Evolutionary conservation across 2,888 invertebrate species (phyloP), one percentile per base, ranked within the genome.

Genomic region (Xestoiulus laeticollis): DNA sequence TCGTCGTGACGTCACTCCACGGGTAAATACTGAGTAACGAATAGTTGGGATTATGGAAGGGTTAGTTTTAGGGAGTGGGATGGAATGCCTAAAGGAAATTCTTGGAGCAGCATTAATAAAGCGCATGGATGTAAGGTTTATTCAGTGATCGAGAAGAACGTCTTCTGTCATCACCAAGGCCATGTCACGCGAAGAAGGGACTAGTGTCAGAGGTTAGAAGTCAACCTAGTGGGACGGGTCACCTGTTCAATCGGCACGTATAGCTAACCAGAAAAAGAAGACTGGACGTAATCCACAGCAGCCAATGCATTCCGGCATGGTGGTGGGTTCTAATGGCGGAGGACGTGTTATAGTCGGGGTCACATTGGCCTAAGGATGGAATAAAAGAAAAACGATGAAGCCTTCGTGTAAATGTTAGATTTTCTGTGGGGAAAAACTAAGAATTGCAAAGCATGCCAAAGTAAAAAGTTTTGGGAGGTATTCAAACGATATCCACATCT

Each of bases 341-440:
- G 33, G 86, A 86, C 12, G 86, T 59, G 85, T 85, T 87, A 43
- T 87, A 87, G 38, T 87, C 87, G 8, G 87, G 87, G 48, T 87
- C 85, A 85, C 87, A 87, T 26, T 87, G 87, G 85, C 87, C 87
- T 87, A 59, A 84, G 84, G 14, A 85, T 44, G 43, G 30, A 48
- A 87, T 12, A 16, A 48, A 33, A 82, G 82, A 87, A 0, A 87
- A 59, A 8, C 44, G 43, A 44, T 48, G 43, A 14, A n/a, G 83
- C 33, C 83, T n/a, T 8, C 4, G n/a, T 83, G 12, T 16, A n/a
- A 33, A 16, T 5, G 5, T 22, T 32, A 5, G 12, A 33, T 33
- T 3, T n/a, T n/a, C 83, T 2, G 16, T n/a, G 38, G 30, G n/a
- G 38, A n/a, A 84, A 84, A 84, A 33, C 22, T 14, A 44, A 16